Base-by-base conservation (phyloP, 2,888 invertebrate genomes). In the Folsomia manolachei region DNA sequence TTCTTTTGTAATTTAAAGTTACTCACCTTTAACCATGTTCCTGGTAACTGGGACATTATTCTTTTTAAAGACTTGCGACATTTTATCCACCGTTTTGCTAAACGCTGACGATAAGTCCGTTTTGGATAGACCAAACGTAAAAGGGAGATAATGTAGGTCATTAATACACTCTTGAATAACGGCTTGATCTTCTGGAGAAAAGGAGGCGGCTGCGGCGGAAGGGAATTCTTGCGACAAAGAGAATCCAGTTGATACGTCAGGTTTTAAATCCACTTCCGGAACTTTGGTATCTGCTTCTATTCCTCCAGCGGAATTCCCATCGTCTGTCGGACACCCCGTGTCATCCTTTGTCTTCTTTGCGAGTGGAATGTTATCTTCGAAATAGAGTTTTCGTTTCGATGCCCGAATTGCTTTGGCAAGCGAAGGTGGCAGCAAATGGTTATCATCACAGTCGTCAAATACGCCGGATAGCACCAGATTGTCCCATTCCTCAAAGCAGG, bases 71-170 rank as follows among this genome's bases (percentile, higher is more conserved):
- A 78, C 75, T 4, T 24, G 56, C 25, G 69, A 74, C 51, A 76
- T 65, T 56, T 70, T 73, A 24, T 66, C 72, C 9, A 78, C 72
- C 9, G 75, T 73, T 56, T 68, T 73, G 27, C 71, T 39, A 62
- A 78, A 78, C 7, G 75, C 72, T 21, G 62, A 14, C 1, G 63
- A 26, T 51, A 78, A 23, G 21, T 78, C 78, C 14, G 27, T 69
- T 51, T 71, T 76, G 21, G 71, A 68, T 26, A 78, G 71, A 27
- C 76, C 76, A 65, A 71, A 76, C 0, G 78, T 76, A 60, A 78
- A 78, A n/a, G 74, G 76, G 23, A 78, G 60, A 61, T 78, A 78
- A 69, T 78, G 78, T 9, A 78, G 70, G 56, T 78, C 75, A 51
- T 74, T 74, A 1, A 78, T 78, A 52, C 73, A 74, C 19, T 73